Base-by-base conservation (phyloP, 1,140 invertebrate genomes). In the Rhynchophorus ferrugineus region DNA sequence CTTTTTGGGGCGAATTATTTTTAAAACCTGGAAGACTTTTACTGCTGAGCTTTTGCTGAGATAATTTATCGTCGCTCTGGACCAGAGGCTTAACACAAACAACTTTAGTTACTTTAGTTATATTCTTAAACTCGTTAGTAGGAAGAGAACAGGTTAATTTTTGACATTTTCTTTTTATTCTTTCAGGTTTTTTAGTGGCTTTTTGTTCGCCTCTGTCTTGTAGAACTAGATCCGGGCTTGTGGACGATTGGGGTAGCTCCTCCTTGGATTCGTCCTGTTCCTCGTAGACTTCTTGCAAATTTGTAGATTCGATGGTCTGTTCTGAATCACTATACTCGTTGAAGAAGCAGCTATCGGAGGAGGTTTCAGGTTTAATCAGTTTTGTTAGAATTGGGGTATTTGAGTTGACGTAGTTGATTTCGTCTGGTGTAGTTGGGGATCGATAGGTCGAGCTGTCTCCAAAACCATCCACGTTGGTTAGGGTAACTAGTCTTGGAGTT, bases 251-350 rank as follows among this genome's bases (percentile, higher is more conserved):
- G 5, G 5, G 11, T n/a, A n/a, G n/a, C n/a, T 29, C 24, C 11
- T 29, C 11, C 11, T 29, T 29, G 24, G 24, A 29, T 29, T 41
- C 38, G 17, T 41, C 38, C 1, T 17, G 8, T 9, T 5, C 6
- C 20, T 41, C 39, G 36, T 36, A 52, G 14, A 44, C 45, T 11
- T 44, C 49, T 14, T 52, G 49, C 8, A 52, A 16, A 39, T 52
- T 52, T n/a, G 9, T 17, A n/a, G 49, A 52, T 19, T 44, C 35
- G 16, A 52, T 45, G 1, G 42, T 52, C 17, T 45, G 49, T 2
- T 44, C 43, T 24, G 49, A 52, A 39, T 52, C 49, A 1, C 24
- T 39, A 29, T 38, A 52, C 1, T 45, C 42, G 1, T 52, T 33
- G 7, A 52, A 38, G 18, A 29, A 45, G 16, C 41, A 52, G 8